Evolutionary conservation across 2,797 vertebrate species (phyloP), one percentile per base, ranked within the genome.

Genomic region (Clarias platycephalus): DNA sequence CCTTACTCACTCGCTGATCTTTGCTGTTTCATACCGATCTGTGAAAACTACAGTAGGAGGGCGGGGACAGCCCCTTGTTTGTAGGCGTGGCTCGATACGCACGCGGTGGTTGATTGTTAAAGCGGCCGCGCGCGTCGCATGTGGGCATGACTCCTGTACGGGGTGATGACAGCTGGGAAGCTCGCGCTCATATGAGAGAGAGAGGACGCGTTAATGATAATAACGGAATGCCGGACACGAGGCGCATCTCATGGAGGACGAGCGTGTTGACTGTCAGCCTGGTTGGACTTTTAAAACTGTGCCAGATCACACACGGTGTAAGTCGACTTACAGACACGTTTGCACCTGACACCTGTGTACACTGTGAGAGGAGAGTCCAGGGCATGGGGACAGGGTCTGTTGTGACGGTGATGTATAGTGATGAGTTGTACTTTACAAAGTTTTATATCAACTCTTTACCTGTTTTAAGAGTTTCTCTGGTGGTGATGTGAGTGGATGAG

Each of bases 21-120:
- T 2, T 15, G 44, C 6, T 5, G 64, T 9, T 55, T 20, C 26
- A 3, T 37, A n/a, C 72, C 2, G 53, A 22, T n/a, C 0, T 49
- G 1, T n/a, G 1, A 5, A 81, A 81, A 94, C 94, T 94, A 93
- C 94, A 92, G 16, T 28, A 0, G 66, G 2, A 31, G 20, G 91
- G 89, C 86, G 88, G 84, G 62, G 58, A 24, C 64, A 70, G 37
- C 0, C 7, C 1, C 75, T 53, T 89, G 89, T 89, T 92, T 91
- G 89, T 85, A 26, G 92, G 93, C 89, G 92, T 86, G 86, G 26
- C 28, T 2, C 4, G 34, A 44, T 18, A 7, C 60, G 8, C 63
- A 18, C 40, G 81, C 75, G 84, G 15, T 64, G n/a, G 34, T 44
- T 63, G 77, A 70, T 53, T 9, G 72, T 66, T 53, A 75, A 83